These are phyloP conservation scores for Ecdyonurus torrentis DNA, from an alignment of 2,888 invertebrate genomes.

Conservation along the genomic window DNA sequence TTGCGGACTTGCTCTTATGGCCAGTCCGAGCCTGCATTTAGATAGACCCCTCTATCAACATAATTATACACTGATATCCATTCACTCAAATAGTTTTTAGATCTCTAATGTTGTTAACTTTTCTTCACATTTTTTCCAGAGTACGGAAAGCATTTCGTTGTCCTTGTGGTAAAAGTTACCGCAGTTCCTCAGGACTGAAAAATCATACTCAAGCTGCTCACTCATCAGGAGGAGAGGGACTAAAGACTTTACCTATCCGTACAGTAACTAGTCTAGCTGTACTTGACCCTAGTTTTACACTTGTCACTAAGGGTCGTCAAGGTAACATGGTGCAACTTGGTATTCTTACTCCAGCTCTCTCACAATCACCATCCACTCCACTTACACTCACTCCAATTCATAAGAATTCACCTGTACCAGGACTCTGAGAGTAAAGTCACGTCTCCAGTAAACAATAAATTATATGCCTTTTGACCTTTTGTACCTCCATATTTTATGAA, in stretches of 20 bases:
- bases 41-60: background rate
- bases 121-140: constrained; percentile 31
- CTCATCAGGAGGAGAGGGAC: constrained; percentile 3
- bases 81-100: background rate
- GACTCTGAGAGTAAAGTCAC: background rate
- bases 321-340: background rate
- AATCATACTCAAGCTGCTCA: constrained; percentile 42
- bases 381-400: background rate
- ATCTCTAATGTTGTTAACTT: constrained; percentile 19
- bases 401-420: background rate
- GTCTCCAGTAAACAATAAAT: too few relatives aligned
- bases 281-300: background rate
- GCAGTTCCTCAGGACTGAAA: constrained; percentile 61
- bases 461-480: too few relatives aligned
- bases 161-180: constrained; percentile 73
- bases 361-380: background rate
- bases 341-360: background rate
- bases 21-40: too few relatives aligned
- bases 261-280: background rate
- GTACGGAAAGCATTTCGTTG: constrained; percentile 66
- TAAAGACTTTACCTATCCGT: background rate
- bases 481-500: too few relatives aligned
- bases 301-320: background rate
- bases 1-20: too few relatives aligned
- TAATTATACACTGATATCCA: background rate